These are phyloP conservation scores for Cacatua alba DNA, from an alignment of 2,113 vertebrate genomes.

Conservation along the genomic window DNA sequence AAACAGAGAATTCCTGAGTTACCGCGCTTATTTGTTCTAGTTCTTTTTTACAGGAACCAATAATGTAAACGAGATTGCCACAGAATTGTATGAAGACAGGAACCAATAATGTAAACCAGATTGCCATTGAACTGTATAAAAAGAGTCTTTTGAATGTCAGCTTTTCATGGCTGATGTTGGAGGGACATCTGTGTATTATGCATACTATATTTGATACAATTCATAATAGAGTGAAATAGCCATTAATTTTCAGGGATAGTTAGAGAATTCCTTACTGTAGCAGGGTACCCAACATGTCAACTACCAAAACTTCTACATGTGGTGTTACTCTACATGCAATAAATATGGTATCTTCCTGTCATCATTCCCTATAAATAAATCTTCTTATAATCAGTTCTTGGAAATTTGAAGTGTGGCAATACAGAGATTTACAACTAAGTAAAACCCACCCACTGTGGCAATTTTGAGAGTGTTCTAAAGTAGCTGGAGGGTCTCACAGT, in stretches of 20 bases:
- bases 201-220: neutral
- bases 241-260: neutral
- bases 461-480: neutral
- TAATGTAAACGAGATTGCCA: neutral
- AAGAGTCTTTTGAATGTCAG: neutral
- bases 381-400: neutral
- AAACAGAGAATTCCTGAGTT: neutral
- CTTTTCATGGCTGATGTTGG: neutral
- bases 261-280: neutral
- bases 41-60: neutral
- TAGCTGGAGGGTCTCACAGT: neutral
- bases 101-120: neutral
- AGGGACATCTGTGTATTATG: neutral
- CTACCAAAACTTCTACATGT: neutral
- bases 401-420: neutral
- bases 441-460: neutral
- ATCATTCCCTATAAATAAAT: neutral
- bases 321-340: neutral
- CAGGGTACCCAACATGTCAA: rapidly evolving
- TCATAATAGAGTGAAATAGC: neutral
- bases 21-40: neutral
- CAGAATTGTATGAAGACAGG: neutral
- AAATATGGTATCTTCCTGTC: neutral
- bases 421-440: neutral
- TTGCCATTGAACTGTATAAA: neutral